Evolutionary conservation across 2,888 invertebrate genomes (phyloP).

Genomic region (Philonicus albiceps): DNA sequence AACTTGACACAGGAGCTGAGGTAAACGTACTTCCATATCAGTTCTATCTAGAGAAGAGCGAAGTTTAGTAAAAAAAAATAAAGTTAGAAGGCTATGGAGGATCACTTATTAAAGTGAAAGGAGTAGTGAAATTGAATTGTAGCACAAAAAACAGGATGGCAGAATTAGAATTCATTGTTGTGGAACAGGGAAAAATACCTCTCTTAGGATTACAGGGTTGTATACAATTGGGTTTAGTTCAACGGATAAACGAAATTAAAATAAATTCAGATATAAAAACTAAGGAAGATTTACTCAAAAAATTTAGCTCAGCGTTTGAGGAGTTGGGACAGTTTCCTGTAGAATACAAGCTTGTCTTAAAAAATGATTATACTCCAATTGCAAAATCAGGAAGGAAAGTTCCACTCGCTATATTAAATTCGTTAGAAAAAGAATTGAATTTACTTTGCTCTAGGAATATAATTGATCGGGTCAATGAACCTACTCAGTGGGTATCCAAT

Average conservation of each 20-base stretch:
- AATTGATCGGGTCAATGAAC: conserved; percentile 42
- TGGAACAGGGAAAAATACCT: background rate
- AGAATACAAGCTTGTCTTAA: background rate
- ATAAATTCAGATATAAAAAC: background rate
- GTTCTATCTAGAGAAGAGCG: background rate
- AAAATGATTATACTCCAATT: background rate
- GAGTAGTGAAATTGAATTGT: background rate
- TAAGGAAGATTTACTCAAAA: background rate
- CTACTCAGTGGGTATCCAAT: conserved; percentile 44
- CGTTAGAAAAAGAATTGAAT: background rate
- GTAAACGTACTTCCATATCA: background rate
- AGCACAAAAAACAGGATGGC: background rate
- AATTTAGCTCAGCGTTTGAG: background rate
- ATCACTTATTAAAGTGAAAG: background rate
- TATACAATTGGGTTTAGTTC: background rate
- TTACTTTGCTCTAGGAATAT: background rate
- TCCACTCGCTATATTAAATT: background rate
- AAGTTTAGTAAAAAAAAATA: background rate
- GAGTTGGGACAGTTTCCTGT: background rate
- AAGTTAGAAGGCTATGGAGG: background rate
- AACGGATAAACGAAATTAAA: background rate
- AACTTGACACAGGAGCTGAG: too few species aligned
- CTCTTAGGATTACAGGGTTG: background rate
- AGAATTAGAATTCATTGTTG: background rate
- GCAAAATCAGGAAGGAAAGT: background rate